A percentile compares a stretch with the other conserved stretches of the same genome.
phyloP scores from a whole-genome alignment of 2,888 invertebrate species.

The Dasysyrphus albostriatus region DNA sequence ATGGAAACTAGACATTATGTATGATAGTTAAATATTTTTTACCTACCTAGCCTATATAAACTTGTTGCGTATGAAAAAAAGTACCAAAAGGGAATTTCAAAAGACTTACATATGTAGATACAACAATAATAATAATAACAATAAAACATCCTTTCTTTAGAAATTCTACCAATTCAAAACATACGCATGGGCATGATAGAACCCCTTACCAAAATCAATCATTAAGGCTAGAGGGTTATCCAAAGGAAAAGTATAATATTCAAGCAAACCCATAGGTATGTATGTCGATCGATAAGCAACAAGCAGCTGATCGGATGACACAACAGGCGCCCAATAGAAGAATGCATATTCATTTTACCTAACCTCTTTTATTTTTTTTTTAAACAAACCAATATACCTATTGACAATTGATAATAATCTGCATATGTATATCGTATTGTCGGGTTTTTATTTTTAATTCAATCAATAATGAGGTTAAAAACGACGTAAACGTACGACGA shows the following conservation, averaged over 20 bases:
- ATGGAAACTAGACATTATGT: background rate
- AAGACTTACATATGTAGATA: background rate
- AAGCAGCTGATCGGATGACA: conserved; percentile 33
- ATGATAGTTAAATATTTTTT: background rate
- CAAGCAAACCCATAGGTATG: no score
- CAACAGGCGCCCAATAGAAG: conserved; percentile 24
- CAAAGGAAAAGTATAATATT: background rate
- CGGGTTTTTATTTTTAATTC: conserved; percentile 15
- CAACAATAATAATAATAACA: background rate
- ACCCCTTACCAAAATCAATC: conserved; percentile 8
- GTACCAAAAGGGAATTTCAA: background rate
- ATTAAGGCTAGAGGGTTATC: background rate
- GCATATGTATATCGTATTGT: background rate
- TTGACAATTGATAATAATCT: conserved; percentile 2
- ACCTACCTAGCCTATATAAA: background rate
- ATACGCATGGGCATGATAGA: background rate
- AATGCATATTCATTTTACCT: background rate
- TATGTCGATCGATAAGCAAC: conserved; percentile 8
- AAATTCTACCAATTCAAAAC: background rate
- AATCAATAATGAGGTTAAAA: conserved; percentile 37
- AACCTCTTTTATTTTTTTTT: no score
- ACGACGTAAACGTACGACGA: conserved; percentile 9
- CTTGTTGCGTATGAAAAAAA: background rate
- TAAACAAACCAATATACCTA: no score
- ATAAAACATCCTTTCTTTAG: conserved; percentile 9